These are phyloP conservation scores for Drosophila busckii DNA, from an alignment of 1,140 invertebrate genomes.

Conservation along the genomic window DNA sequence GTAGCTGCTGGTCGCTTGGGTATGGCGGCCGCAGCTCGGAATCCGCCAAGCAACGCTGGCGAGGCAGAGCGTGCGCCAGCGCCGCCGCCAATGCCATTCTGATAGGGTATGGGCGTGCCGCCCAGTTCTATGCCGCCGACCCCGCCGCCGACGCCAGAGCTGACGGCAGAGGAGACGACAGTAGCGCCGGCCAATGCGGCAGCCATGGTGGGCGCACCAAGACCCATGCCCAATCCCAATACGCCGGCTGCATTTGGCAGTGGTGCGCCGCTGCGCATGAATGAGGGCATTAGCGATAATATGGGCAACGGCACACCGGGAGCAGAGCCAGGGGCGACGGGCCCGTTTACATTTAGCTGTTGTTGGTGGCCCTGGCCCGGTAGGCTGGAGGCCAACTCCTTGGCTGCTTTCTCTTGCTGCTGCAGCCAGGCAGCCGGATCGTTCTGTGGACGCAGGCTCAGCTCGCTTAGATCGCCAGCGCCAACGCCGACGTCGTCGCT, in stretches of 20 bases:
- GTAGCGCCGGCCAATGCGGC: conserved; percentile 32
- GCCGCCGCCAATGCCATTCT: conserved; percentile 76
- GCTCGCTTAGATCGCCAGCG: conserved; percentile 46
- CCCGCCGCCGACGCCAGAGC: conserved; percentile 10
- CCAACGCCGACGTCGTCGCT: conserved; percentile 7
- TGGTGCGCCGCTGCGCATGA: conserved; percentile 79
- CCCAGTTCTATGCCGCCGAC: conserved; percentile 17
- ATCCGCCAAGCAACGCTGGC: conserved; percentile 61
- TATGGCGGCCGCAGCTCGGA: conserved; percentile 60
- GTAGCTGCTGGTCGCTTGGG: conserved; percentile 54
- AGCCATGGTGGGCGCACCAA: conserved; percentile 63
- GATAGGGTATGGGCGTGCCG: conserved; percentile 40
- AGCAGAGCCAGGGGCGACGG: conserved; percentile 42
- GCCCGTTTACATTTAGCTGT: conserved; percentile 34
- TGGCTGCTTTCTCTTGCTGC: conserved; percentile 75
- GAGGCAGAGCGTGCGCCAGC: conserved; percentile 72
- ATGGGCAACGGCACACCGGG: conserved; percentile 79
- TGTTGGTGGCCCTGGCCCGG: conserved; percentile 79
- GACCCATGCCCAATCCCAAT: conserved; percentile 80
- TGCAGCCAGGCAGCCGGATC: conserved; percentile 74
- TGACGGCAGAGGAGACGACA: background rate
- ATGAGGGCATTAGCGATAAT: conserved; percentile 76
- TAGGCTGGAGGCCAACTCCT: conserved; percentile 78
- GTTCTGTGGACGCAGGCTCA: conserved; percentile 76
- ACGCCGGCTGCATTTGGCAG: conserved; percentile 79